Base-by-base conservation (phyloP, 2,113 vertebrate genomes). In the Hirundichthys speculiger region DNA sequence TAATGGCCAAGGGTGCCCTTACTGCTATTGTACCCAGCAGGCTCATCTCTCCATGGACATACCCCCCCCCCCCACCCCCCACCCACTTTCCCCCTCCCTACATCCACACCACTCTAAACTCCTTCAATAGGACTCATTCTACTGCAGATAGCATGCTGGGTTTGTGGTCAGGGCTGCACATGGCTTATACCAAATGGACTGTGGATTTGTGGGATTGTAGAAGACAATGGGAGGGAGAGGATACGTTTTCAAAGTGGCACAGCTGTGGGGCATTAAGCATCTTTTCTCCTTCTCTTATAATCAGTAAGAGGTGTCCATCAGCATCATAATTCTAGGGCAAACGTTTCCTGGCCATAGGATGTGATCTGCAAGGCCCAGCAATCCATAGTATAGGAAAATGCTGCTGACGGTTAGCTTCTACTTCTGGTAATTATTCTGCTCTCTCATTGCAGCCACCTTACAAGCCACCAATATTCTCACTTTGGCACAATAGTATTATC, bases 1-100 rank as follows among this genome's bases (percentile, higher is more conserved):
- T 93, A 93, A 93, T 93, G 92, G 93, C 88, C 83, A 88, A 83
- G 79, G 80, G 86, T 83, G 80, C 64, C 73, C 71, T 80, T 56
- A 75, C 77, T 75, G 71, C 81, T 85, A 68, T 80, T 83, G 86
- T 79, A 65, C 82, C 73, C 80, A 85, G 82, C 82, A 78, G 83
- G 82, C 64, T 50, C 47, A 58, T 57, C 50, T 52, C 70, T 49
- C 40, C 20, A 25, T 63, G 45, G 65, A 78, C 66, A 60, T 47
- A 79, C 34, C 68, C 67, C 72, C 57, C 41, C 73, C 60, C 42
- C 59, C 67, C 72, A 60, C 41, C 73, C 60, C 42, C 59, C 75
- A 46, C 46, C 40, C n/a, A 43, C 64, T 21, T 34, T 60, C 48
- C 43, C 52, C 41, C 39, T 4, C 43, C 22, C 13, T 42, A 15